Conservation (phyloP, 1,140 invertebrate genomes). For the Monomorium pharaonis region DNA sequence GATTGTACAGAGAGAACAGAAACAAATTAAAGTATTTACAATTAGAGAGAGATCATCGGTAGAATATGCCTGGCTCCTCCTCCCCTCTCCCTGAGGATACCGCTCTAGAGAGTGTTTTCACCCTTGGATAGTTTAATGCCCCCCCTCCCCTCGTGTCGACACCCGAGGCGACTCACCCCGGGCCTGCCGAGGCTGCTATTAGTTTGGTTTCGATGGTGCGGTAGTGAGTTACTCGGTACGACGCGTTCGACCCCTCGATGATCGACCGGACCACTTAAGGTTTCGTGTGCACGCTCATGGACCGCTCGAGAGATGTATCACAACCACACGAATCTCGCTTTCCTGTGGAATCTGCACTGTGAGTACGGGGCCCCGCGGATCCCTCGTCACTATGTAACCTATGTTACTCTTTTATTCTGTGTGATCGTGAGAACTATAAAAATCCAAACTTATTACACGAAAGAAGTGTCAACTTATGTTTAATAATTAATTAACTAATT, state of each 20-base stretch:
- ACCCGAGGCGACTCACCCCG: conserved; percentile 66
- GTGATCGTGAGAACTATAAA: neutral
- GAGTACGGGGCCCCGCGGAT: conserved; percentile 62
- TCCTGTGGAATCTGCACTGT: conserved; percentile 80
- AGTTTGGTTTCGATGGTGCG: conserved; percentile 82
- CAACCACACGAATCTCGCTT: conserved; percentile 78
- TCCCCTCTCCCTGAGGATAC: conserved; percentile 14
- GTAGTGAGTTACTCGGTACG: conserved; percentile 79
- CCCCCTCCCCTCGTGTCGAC: conserved; percentile 57
- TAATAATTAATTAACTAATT: too few relatives aligned
- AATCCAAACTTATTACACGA: neutral
- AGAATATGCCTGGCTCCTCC: conserved; percentile 36
- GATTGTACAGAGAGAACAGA: neutral
- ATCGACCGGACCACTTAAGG: conserved; percentile 60
- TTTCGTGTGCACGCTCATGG: conserved; percentile 16
- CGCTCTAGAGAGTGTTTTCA: conserved; percentile 56
- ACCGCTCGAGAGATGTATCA: conserved; percentile 77
- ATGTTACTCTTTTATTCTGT: neutral
- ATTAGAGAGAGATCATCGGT: neutral
- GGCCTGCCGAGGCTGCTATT: conserved; percentile 68
- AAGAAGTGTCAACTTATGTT: neutral
- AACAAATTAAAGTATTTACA: neutral
- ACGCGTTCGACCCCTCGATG: conserved; percentile 76
- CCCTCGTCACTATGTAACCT: neutral
- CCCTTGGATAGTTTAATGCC: conserved; percentile 64